Percentiles rank a stretch among this genome's conserved stretches.
phyloP scores from a whole-genome alignment of 2,888 invertebrate species.

The Hoplodrina blanda region DNA sequence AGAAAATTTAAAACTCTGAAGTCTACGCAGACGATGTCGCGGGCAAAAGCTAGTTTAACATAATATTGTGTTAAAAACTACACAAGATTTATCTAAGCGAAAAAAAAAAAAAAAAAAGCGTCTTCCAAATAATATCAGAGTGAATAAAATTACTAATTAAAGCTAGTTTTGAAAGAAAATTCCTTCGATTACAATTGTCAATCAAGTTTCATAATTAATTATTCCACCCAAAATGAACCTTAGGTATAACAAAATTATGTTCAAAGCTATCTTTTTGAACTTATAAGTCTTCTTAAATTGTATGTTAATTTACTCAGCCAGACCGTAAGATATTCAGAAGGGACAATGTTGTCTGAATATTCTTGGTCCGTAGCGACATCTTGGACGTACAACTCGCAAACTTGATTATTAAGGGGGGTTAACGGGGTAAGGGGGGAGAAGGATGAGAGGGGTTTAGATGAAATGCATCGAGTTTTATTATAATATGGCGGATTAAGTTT shows the following conservation, averaged over 20 bases:
- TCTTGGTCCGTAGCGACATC: conserved; percentile 81
- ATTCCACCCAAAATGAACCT: conserved; percentile 10
- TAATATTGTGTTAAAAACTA: no score
- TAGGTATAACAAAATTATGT: conserved; percentile 56
- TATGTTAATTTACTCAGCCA: conserved; percentile 83
- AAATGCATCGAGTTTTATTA: conserved; percentile 70
- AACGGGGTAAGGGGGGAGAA: conserved; percentile 35
- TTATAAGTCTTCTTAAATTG: conserved; percentile 74
- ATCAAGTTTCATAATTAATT: not conserved
- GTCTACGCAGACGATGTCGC: no score
- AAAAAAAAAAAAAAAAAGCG: no score
- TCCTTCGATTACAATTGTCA: not conserved
- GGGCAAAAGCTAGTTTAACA: no score
- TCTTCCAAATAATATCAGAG: no score
- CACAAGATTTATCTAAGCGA: no score
- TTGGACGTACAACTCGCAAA: conserved; percentile 80
- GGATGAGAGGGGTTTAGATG: conserved; percentile 45
- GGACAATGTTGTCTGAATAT: conserved; percentile 80
- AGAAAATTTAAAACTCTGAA: no score
- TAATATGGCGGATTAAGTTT: conserved; percentile 47
- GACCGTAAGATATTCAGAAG: conserved; percentile 75
- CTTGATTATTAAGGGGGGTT: conserved; percentile 82
- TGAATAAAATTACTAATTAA: not conserved
- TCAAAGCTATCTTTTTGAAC: conserved; percentile 63
- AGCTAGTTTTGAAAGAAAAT: not conserved